Conservation (phyloP, 2,797 vertebrate genomes). For the Brotula barbata region DNA sequence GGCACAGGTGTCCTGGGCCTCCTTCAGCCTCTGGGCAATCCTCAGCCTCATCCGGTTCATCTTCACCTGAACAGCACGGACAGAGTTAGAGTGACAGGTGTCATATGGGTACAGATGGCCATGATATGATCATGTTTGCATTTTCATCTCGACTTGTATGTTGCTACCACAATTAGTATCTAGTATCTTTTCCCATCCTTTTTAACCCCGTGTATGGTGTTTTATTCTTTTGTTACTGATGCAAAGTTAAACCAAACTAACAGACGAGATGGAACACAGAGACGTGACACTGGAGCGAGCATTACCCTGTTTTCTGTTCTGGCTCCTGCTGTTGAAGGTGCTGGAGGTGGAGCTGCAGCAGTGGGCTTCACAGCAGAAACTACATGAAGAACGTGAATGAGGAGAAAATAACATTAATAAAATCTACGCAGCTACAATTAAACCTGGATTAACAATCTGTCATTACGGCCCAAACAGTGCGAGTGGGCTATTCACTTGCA, state of each 20-base stretch:
- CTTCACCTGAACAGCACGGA: slow-evolving; percentile 82
- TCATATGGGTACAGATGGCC: too few relatives aligned
- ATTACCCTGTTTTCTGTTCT: slow-evolving; percentile 83
- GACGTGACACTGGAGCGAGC: too few relatives aligned
- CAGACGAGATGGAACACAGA: not conserved
- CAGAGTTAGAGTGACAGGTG: too few relatives aligned
- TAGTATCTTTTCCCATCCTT: too few relatives aligned
- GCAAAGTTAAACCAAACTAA: not conserved
- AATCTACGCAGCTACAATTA: not conserved
- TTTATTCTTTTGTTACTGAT: too few relatives aligned
- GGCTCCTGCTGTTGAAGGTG: slow-evolving; percentile 56
- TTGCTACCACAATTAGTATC: too few relatives aligned
- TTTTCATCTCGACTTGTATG: too few relatives aligned
- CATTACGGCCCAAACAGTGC: not conserved
- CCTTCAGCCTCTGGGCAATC: slow-evolving; percentile 93
- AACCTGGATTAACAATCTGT: not conserved
- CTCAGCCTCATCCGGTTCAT: slow-evolving; percentile 96
- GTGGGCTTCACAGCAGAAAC: slow-evolving; percentile 86
- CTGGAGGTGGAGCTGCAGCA: slow-evolving; percentile 66
- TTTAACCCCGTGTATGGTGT: too few relatives aligned
- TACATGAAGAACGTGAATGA: slow-evolving; percentile 48
- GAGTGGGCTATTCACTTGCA: not conserved
- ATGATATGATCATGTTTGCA: too few relatives aligned
- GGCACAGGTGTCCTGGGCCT: slow-evolving; percentile 93
- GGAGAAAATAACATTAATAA: not conserved